These are phyloP conservation scores for Mus pahari DNA, from an alignment of 2,113 vertebrate genomes.

Conservation along the genomic window DNA sequence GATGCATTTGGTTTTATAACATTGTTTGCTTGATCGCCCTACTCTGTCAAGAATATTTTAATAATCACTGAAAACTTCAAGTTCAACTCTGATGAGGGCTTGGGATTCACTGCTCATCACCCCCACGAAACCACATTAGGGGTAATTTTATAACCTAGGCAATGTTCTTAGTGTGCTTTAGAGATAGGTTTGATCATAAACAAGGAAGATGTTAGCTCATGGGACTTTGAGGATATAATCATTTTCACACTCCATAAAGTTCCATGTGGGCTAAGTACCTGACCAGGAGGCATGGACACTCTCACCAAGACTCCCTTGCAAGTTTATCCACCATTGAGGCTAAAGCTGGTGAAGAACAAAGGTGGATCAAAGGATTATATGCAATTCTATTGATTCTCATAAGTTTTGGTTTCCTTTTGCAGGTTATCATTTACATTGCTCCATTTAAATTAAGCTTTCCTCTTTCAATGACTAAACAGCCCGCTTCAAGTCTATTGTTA, in stretches of 20 bases:
- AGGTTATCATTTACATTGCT: background rate
- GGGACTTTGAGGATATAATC: background rate
- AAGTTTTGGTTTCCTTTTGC: background rate
- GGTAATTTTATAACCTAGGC: background rate
- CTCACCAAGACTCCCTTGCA: background rate
- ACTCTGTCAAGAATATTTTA: background rate
- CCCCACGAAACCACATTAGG: background rate
- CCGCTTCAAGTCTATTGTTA: background rate
- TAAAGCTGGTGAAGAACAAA: background rate
- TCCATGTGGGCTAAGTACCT: background rate
- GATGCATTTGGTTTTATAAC: background rate
- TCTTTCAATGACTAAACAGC: background rate
- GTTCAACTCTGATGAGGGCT: background rate
- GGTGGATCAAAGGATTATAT: background rate
- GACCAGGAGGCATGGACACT: background rate
- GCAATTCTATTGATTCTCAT: background rate
- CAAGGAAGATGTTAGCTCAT: background rate
- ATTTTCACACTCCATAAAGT: background rate
- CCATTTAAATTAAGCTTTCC: background rate
- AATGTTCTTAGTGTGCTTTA: background rate
- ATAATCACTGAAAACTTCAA: background rate
- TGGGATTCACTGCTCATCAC: background rate
- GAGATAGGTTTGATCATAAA: background rate
- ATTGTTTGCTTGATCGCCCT: background rate
- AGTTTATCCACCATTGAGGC: slow-evolving; percentile 7